Evolutionary conservation across 2,797 vertebrate genomes (phyloP), one percentile per base, ranked within the genome.

Genomic region (Mus caroli): DNA sequence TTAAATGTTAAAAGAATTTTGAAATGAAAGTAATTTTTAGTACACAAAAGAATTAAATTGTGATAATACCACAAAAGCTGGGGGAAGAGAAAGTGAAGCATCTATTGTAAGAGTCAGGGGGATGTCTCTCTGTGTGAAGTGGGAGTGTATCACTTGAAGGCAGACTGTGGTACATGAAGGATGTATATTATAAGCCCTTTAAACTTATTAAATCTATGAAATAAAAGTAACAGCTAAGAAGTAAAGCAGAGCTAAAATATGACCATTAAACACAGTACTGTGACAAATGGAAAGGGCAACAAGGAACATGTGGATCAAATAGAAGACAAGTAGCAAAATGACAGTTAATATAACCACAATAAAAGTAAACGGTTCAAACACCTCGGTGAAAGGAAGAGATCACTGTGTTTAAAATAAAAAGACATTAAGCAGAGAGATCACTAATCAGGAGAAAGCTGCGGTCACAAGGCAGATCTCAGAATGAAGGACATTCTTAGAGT

Each of bases 11-110:
- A 83, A 1, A 84, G 82, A 77, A 62, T 37, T 52, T n/a, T 77
- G 60, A 90, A 82, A 31, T 62, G 58, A 76, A 94, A 94, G 43
- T 82, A 80, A 50, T 78, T 88, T 88, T 93, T 73, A 56, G 79
- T 6, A 56, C 12, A n/a, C 37, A 43, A n/a, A 43, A 80, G 50
- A 58, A 58, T 54, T 60, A 78, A 62, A 46, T 12, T 43, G 64
- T 31, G 58, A 71, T 11, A 84, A 56, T 43, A 34, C 15, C 67
- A 56, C 82, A 87, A 62, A 64, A 43, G 19, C 9, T 24, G 46
- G 37, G 69, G 40, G 26, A 64, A 12, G 11, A 67, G 79, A 34
- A 75, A 37, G 0, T 0, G n/a, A 34, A 82, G 40, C 5, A 0
- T 31, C 64, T 54, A 28, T 1, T 67, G 6, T 78, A 50, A 79